Evolutionary conservation across 2,888 invertebrate species (phyloP).

Genomic region (Drosophila demipolita): DNA sequence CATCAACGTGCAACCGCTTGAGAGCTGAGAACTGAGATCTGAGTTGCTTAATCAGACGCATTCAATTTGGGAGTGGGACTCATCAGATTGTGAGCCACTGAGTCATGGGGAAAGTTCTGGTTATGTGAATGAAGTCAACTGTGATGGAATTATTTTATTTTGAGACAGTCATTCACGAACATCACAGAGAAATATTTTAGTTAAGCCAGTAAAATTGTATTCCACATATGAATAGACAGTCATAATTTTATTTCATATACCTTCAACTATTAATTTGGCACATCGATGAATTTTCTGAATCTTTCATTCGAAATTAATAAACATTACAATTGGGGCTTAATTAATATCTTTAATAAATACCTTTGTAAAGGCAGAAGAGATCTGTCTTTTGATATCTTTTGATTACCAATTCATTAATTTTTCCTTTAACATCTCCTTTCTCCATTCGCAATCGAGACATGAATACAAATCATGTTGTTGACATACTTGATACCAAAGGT

Average conservation of each 20-base stretch:
- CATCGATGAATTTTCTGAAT: background rate
- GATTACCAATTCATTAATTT: background rate
- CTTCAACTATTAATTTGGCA: background rate
- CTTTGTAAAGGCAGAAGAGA: background rate
- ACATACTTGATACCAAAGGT: slow-evolving; percentile 17
- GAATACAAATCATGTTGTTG: slow-evolving; percentile 6
- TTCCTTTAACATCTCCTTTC: background rate
- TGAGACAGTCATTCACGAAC: background rate
- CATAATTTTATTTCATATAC: background rate
- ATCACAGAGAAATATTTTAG: background rate
- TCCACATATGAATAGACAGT: background rate
- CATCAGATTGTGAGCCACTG: slow-evolving; percentile 4
- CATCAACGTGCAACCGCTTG: slow-evolving; percentile 15
- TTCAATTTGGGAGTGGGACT: background rate
- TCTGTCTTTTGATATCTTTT: background rate
- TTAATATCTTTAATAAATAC: background rate
- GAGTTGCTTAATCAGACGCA: slow-evolving; percentile 29
- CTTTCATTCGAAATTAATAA: background rate
- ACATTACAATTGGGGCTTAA: background rate
- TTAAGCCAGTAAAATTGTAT: background rate
- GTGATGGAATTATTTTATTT: background rate
- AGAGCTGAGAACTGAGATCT: slow-evolving; percentile 2
- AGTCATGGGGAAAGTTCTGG: slow-evolving; percentile 38
- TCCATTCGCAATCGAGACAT: background rate
- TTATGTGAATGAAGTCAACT: background rate